Evolutionary conservation across 2,113 vertebrate species (phyloP).

Genomic region (Chionomys nivalis): DNA sequence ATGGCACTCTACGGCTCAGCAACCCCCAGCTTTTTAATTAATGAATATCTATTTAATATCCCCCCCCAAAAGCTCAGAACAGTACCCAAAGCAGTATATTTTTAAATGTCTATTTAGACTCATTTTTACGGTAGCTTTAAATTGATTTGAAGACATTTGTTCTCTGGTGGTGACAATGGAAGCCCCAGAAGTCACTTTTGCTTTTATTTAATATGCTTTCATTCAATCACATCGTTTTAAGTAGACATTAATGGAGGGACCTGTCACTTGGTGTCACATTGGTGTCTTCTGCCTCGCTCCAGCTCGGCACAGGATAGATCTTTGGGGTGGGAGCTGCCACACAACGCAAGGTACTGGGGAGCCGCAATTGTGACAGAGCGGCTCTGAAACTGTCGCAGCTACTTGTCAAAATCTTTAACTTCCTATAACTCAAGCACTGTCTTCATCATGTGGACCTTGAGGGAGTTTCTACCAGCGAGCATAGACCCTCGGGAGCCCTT

Average conservation of each 20-base stretch:
- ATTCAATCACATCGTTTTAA: background rate
- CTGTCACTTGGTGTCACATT: background rate
- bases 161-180: background rate
- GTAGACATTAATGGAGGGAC: slow-evolving; percentile 43
- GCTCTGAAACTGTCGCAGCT: background rate
- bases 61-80: background rate
- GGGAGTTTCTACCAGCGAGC: background rate
- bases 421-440: background rate
- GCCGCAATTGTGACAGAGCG: background rate
- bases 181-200: background rate
- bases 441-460: background rate
- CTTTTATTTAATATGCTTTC: slow-evolving; percentile 56
- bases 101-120: background rate
- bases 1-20: background rate
- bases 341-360: background rate
- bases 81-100: background rate
- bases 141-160: slow-evolving; percentile 2
- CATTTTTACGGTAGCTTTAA: slow-evolving; percentile 16
- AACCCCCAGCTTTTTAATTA: background rate
- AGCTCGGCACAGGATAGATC: background rate
- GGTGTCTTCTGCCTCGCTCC: background rate
- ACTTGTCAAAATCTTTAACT: background rate
- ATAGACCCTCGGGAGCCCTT: too few species aligned
- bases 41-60: background rate
- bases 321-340: background rate